Percentiles rank a stretch among this genome's conserved stretches.
Conservation (phyloP, 2,888 invertebrate genomes). For the Barypeithes pellucidus region DNA sequence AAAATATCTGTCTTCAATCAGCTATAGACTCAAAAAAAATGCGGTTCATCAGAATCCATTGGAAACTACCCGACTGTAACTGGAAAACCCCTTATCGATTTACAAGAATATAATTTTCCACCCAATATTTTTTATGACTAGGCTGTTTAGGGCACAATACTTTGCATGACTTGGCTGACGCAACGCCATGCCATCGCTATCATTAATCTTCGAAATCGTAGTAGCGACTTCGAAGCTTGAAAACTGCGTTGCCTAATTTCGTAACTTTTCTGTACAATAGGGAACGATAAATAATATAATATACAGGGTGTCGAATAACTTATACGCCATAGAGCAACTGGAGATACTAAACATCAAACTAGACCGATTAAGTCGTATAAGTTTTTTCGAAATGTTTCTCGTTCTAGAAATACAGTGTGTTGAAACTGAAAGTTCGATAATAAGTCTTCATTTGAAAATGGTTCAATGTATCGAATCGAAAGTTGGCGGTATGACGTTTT, state of each 20-base stretch:
- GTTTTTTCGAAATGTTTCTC: too few species aligned
- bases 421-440: too few species aligned
- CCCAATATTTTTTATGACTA: conserved; percentile 50
- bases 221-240: conserved; percentile 9
- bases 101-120: conserved; percentile 44
- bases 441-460: too few species aligned
- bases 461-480: too few species aligned
- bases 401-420: too few species aligned
- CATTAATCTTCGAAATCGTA: conserved; percentile 41
- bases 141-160: conserved; percentile 43
- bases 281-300: too few species aligned
- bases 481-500: too few species aligned
- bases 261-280: not conserved
- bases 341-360: too few species aligned
- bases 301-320: too few species aligned
- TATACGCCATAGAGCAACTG: too few species aligned
- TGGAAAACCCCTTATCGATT: conserved; percentile 36
- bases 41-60: conserved; percentile 20
- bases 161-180: conserved; percentile 47
- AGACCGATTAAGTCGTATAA: too few species aligned
- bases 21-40: not conserved
- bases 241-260: conserved; percentile 25
- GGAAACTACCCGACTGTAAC: conserved; percentile 5
- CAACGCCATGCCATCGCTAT: conserved; percentile 34
- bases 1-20: not conserved